phyloP scores from a whole-genome alignment of 2,888 invertebrate genomes.

The Lycia hirtaria region DNA sequence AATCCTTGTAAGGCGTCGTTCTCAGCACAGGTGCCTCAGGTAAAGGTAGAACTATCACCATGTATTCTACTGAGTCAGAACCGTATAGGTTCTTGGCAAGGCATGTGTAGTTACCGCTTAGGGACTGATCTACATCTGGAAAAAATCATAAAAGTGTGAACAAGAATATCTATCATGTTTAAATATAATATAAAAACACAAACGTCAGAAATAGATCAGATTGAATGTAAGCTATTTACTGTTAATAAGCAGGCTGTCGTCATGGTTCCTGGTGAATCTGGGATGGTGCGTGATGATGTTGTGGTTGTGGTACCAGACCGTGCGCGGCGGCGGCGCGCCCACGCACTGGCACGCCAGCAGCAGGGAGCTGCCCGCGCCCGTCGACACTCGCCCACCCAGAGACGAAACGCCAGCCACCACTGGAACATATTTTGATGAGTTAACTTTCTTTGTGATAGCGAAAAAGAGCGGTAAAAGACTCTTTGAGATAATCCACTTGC shows the following conservation, averaged over 20 bases:
- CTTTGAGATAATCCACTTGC: no score
- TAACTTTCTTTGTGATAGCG: no score
- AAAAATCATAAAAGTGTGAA: no score
- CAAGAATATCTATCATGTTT: no score
- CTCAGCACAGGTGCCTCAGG: slow-evolving; percentile 89
- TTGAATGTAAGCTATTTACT: slow-evolving; percentile 57
- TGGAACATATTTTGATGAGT: slow-evolving; percentile 59
- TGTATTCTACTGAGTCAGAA: slow-evolving; percentile 92
- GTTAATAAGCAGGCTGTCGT: slow-evolving; percentile 70
- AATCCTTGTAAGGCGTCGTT: slow-evolving; percentile 78
- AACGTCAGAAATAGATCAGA: no score
- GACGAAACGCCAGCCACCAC: slow-evolving; percentile 88
- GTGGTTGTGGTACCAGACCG: slow-evolving; percentile 75
- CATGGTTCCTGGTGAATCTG: slow-evolving; percentile 70
- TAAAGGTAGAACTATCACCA: slow-evolving; percentile 90
- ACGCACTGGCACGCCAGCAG: slow-evolving; percentile 72
- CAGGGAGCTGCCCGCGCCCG: slow-evolving; percentile 73
- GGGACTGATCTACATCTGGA: slow-evolving; percentile 80
- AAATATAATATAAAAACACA: no score
- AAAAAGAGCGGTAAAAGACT: no score
- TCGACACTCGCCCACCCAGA: slow-evolving; percentile 81
- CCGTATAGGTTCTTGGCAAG: slow-evolving; percentile 94
- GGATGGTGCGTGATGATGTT: slow-evolving; percentile 77
- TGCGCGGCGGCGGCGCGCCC: slow-evolving; percentile 70
- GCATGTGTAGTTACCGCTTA: slow-evolving; percentile 93